Evolutionary conservation across 2,888 invertebrate genomes (phyloP).

Genomic region (Acrocyrtus sp.): DNA sequence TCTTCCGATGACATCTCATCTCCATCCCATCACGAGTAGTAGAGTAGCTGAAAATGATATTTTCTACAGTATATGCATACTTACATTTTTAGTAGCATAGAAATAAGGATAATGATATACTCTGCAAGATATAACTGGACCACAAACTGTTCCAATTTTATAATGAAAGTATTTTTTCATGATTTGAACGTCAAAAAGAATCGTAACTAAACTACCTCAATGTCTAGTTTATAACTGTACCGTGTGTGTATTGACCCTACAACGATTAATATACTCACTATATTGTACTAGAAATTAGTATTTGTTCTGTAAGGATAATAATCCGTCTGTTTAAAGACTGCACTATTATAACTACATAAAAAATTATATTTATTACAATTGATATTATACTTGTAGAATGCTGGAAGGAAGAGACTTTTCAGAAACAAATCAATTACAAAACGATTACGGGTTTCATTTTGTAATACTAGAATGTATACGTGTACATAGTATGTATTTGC

Average conservation of each 20-base stretch:
- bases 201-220: slow-evolving; percentile 29
- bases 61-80: neutral
- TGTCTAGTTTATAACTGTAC: slow-evolving; percentile 5
- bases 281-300: too few relatives aligned
- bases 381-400: neutral
- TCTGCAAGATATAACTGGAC: neutral
- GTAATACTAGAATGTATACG: neutral
- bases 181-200: too few relatives aligned
- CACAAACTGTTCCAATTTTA: neutral
- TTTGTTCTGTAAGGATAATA: neutral
- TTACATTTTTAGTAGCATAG: too few relatives aligned
- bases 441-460: neutral
- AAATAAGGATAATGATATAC: too few relatives aligned
- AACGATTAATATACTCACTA: neutral
- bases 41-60: neutral
- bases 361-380: neutral
- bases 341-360: slow-evolving; percentile 3
- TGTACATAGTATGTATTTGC: too few relatives aligned
- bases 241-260: neutral
- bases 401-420: slow-evolving; percentile 4
- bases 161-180: neutral
- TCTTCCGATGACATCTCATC: slow-evolving; percentile 36
- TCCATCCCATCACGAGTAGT: slow-evolving; percentile 30
- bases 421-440: slow-evolving; percentile 10
- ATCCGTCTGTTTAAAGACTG: slow-evolving; percentile 33